Percentiles rank a stretch among this genome's conserved stretches.
Evolutionary conservation across 2,888 invertebrate genomes (phyloP).

Genomic region (Dasypogon diadema): DNA sequence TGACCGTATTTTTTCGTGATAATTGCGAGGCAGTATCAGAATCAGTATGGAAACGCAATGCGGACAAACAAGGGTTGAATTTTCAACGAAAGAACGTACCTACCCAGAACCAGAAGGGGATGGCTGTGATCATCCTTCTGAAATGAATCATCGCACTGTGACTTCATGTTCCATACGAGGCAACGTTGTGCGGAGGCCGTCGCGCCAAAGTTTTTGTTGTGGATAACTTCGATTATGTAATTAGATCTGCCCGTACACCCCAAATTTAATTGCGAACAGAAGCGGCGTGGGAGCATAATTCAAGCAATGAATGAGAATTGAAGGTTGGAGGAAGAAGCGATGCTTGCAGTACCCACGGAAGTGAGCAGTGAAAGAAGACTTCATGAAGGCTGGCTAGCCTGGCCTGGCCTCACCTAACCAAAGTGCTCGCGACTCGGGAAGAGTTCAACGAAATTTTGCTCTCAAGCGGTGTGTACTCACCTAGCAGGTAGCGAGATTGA

Average conservation of each 20-base stretch:
- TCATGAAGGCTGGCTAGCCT: no score
- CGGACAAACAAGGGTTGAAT: no score
- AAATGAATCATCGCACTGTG: background rate
- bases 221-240: background rate
- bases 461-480: conserved; percentile 18
- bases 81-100: no score
- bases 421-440: background rate
- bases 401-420: background rate
- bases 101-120: background rate
- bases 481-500: conserved; percentile 22
- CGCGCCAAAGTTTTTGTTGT: background rate
- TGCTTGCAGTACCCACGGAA: background rate
- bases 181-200: background rate
- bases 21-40: background rate
- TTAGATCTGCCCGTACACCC: background rate
- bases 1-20: conserved; percentile 1
- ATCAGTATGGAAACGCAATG: background rate
- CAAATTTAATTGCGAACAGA: background rate
- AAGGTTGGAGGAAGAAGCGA: background rate
- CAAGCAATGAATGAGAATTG: background rate
- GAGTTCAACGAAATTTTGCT: conserved; percentile 27
- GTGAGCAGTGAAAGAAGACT: background rate
- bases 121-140: background rate
- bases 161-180: background rate
- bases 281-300: background rate